A percentile compares a stretch with the other conserved stretches of the same genome.
Evolutionary conservation across 2,888 invertebrate species (phyloP).

Genomic region (Hypomecis punctinalis): DNA sequence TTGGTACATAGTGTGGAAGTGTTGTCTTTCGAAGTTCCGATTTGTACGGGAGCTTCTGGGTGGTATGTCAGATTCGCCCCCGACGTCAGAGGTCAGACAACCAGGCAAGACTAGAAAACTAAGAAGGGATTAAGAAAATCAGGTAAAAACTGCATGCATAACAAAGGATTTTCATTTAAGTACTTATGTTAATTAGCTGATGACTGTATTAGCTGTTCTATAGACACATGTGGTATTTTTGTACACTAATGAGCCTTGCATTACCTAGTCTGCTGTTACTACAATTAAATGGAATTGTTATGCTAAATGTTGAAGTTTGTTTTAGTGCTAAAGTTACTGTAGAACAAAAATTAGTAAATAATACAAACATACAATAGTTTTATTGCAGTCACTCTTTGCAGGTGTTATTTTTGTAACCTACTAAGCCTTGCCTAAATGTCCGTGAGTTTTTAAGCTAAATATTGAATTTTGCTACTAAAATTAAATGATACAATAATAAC

Average conservation of each 20-base stretch:
- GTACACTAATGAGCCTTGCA: not conserved
- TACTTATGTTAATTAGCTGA: constrained; percentile 1
- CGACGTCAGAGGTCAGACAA: constrained; percentile 85
- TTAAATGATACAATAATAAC: too few relatives aligned
- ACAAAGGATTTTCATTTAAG: not conserved
- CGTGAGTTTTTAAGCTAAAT: too few relatives aligned
- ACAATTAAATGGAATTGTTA: too few relatives aligned
- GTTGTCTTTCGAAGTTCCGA: constrained; percentile 94
- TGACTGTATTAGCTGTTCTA: not conserved
- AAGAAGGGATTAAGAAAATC: constrained; percentile 63
- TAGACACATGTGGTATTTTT: not conserved
- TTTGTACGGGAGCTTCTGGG: constrained; percentile 94
- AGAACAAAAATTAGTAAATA: too few relatives aligned
- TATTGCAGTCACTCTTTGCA: too few relatives aligned
- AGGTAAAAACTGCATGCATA: constrained; percentile 17
- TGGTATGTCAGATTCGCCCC: constrained; percentile 88
- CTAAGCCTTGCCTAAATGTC: too few relatives aligned
- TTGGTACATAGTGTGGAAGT: constrained; percentile 96
- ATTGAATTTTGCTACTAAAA: too few relatives aligned
- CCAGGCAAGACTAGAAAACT: constrained; percentile 76
- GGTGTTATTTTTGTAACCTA: too few relatives aligned
- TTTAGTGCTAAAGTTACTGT: too few relatives aligned
- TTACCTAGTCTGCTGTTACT: not conserved
- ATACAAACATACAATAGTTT: too few relatives aligned
- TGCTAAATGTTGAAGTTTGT: too few relatives aligned